Percentiles rank a stretch among this genome's conserved stretches.
These are phyloP conservation scores for Eleutherodactylus coqui DNA, from an alignment of 2,797 vertebrate species.

Conservation along the genomic window DNA sequence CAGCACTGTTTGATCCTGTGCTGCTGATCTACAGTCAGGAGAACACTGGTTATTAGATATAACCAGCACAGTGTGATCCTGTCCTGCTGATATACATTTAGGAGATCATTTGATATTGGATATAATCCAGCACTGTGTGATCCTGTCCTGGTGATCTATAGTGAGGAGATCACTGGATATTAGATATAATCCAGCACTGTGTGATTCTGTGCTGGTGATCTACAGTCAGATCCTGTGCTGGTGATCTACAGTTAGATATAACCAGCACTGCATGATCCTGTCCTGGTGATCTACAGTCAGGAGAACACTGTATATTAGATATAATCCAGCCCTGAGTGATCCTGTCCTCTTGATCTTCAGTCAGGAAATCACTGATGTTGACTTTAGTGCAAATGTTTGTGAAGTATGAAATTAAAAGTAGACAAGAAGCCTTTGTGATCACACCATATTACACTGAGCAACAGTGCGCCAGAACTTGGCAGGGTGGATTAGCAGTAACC, in stretches of 20 bases:
- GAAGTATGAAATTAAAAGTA: too few relatives aligned
- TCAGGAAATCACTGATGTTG: neutral
- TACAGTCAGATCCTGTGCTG: too few relatives aligned
- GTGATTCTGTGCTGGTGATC: neutral
- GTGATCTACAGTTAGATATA: neutral
- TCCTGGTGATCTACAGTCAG: neutral
- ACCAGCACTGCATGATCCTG: neutral
- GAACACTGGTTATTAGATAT: neutral
- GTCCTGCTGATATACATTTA: constrained; percentile 5
- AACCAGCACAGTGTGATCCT: neutral
- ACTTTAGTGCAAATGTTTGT: too few relatives aligned
- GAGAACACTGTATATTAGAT: neutral
- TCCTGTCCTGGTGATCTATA: constrained; percentile 16
- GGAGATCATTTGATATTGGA: constrained; percentile 2
- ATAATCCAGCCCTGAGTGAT: neutral
- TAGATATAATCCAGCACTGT: neutral
- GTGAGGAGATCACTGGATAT: neutral
- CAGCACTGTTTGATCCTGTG: too few relatives aligned
- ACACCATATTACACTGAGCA: too few relatives aligned
- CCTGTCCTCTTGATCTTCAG: neutral
- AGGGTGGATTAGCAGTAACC: too few relatives aligned
- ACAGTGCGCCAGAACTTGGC: too few relatives aligned
- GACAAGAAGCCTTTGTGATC: too few relatives aligned
- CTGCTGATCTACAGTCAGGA: too few relatives aligned
- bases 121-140: constrained; percentile 19